Evolutionary conservation across 2,888 invertebrate genomes (phyloP), one percentile per base, ranked within the genome.

Genomic region (Ophion obscuratus): DNA sequence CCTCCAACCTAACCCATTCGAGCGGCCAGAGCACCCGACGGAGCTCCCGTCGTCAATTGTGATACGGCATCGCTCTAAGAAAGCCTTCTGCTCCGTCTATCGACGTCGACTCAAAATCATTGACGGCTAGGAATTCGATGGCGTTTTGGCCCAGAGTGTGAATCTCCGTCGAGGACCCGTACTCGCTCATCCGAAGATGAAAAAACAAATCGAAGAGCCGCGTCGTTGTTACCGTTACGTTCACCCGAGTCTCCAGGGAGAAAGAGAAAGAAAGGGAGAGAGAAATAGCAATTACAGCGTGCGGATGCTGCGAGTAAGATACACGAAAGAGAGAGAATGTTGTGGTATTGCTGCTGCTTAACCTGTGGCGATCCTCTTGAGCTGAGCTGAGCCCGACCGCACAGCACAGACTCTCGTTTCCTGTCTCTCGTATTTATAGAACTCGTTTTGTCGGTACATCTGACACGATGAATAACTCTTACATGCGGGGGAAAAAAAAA

Each of bases 171-270:
- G 81, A 85, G 82, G 71, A 83, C 83, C 79, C 84, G 66, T 57
- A 64, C 62, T 61, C 68, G 27, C 20, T 87, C 81, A 77, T 57
- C 74, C 75, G 87, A 84, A 87, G 81, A 85, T 87, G 85, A 89
- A 90, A 89, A 89, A 89, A 89, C 87, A 88, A 91, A 91, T 91
- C 87, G 88, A 85, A 88, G 86, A 78, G 83, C 83, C 68, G 77
- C 81, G 77, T 80, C 66, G 79, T 71, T 79, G 86, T 89, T 90
- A 91, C 92, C 91, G 91, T 92, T 91, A 91, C 87, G 88, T 91
- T 92, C 90, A 91, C 90, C 90, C 90, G 89, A 90, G 88, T 82
- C 81, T 78, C 57, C 40, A 7, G 44, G 36, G 61, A 59, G 61
- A 68, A 53, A 81, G 68, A 76, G 27, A 67, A 53, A 81, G 67